phyloP scores from a whole-genome alignment of 2,113 vertebrate genomes.

The Ictalurus punctatus region DNA sequence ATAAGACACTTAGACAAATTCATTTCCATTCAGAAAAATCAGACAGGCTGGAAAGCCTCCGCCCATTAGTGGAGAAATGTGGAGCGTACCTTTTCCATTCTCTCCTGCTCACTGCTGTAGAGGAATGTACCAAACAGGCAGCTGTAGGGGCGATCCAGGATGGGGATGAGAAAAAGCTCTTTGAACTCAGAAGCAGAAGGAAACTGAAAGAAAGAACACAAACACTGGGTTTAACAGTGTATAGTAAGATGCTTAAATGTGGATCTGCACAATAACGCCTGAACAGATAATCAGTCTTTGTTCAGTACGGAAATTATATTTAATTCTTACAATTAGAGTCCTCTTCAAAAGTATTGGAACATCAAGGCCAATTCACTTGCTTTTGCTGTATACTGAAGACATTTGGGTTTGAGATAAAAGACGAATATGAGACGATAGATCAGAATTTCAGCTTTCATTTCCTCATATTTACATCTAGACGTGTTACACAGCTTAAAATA shows the following conservation, averaged over 20 bases:
- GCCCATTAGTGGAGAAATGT: background rate
- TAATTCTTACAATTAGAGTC: too few relatives aligned
- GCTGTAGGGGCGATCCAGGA: slow-evolving; percentile 96
- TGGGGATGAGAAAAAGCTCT: slow-evolving; percentile 90
- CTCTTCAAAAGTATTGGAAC: background rate
- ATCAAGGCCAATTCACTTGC: too few relatives aligned
- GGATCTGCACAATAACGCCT: background rate
- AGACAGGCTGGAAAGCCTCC: background rate
- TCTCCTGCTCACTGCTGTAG: slow-evolving; percentile 89
- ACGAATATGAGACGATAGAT: too few relatives aligned
- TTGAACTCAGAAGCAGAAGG: slow-evolving; percentile 96
- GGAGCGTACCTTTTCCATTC: slow-evolving; percentile 77
- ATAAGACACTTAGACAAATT: background rate
- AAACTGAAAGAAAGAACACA: slow-evolving; percentile 76
- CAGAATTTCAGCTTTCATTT: too few relatives aligned
- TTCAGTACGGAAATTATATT: background rate
- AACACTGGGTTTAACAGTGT: background rate
- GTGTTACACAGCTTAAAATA: too few relatives aligned
- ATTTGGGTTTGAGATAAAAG: too few relatives aligned
- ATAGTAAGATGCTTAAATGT: background rate
- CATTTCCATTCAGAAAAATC: background rate
- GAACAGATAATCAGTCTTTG: background rate
- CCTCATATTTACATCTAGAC: too few relatives aligned
- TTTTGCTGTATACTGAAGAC: too few relatives aligned
- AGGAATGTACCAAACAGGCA: slow-evolving; percentile 96